Conservation (phyloP, 2,888 invertebrate genomes). For the Bibio marci region DNA sequence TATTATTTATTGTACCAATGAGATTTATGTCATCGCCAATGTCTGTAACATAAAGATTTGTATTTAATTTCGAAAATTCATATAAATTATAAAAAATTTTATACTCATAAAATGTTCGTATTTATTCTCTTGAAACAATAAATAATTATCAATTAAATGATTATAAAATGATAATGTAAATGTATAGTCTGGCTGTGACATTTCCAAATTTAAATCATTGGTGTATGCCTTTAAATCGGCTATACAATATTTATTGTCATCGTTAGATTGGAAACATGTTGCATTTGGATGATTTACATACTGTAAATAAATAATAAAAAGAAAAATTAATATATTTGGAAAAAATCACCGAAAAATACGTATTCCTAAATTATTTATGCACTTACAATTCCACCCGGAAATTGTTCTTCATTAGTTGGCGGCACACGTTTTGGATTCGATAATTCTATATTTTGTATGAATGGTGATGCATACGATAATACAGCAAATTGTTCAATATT, state of each 20-base stretch:
- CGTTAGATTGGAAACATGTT: constrained; percentile 10
- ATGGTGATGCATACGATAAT: constrained; percentile 11
- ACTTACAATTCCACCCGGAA: constrained; percentile 10
- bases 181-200: constrained; percentile 14
- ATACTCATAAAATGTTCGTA: constrained; percentile 18
- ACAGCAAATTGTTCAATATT: constrained; percentile 16
- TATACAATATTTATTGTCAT: constrained; percentile 13
- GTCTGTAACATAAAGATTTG: constrained; percentile 9
- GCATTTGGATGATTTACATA: constrained; percentile 17
- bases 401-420: constrained; percentile 6
- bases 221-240: constrained; percentile 11
- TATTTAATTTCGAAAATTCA: neutral
- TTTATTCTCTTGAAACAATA: constrained; percentile 13
- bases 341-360: no score
- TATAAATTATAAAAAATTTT: constrained; percentile 4
- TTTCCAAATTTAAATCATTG: constrained; percentile 11
- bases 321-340: neutral
- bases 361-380: no score
- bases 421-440: constrained; percentile 4
- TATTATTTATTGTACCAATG: constrained; percentile 46
- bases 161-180: constrained; percentile 17
- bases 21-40: constrained; percentile 13
- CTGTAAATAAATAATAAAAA: constrained; percentile 7
- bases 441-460: no score
- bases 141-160: constrained; percentile 13